A percentile compares a stretch with the other conserved stretches of the same genome.
These are phyloP conservation scores for Cephus spinipes DNA, from an alignment of 2,888 invertebrate genomes.

Conservation along the genomic window DNA sequence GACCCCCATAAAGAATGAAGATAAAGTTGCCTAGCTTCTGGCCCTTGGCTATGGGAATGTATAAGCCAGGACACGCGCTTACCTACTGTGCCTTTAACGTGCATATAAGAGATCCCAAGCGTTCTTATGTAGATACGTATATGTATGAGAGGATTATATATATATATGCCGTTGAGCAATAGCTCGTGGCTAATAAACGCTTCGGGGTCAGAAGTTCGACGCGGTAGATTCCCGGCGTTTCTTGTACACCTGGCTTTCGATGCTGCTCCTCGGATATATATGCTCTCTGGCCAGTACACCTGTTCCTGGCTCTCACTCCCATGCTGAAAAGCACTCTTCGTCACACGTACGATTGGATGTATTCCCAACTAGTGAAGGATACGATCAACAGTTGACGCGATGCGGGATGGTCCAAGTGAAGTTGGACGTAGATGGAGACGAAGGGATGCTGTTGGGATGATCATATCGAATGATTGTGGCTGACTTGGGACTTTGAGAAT, in stretches of 20 bases:
- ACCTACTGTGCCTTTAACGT: neutral
- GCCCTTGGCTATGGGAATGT: neutral
- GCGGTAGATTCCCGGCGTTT: conserved; percentile 36
- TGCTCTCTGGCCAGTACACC: conserved; percentile 38
- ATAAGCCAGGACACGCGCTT: neutral
- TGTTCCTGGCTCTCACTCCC: conserved; percentile 37
- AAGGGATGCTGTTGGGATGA: neutral
- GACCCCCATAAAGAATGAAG: neutral
- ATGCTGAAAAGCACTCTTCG: conserved; percentile 20
- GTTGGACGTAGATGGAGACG: neutral
- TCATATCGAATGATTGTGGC: neutral
- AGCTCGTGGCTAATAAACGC: conserved; percentile 39
- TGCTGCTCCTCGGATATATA: conserved; percentile 21
- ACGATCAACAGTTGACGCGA: neutral
- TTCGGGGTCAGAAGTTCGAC: conserved; percentile 44
- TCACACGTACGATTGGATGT: conserved; percentile 1
- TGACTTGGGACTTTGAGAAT: neutral
- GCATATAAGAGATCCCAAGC: neutral
- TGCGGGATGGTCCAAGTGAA: neutral
- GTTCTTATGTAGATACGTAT: neutral
- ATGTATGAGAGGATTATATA: neutral
- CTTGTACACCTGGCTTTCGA: conserved; percentile 37
- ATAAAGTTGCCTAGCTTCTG: neutral
- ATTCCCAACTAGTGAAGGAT: neutral
- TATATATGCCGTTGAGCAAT: conserved; percentile 30